Evolutionary conservation across 2,888 invertebrate genomes (phyloP).

Genomic region (Myathropa florea): DNA sequence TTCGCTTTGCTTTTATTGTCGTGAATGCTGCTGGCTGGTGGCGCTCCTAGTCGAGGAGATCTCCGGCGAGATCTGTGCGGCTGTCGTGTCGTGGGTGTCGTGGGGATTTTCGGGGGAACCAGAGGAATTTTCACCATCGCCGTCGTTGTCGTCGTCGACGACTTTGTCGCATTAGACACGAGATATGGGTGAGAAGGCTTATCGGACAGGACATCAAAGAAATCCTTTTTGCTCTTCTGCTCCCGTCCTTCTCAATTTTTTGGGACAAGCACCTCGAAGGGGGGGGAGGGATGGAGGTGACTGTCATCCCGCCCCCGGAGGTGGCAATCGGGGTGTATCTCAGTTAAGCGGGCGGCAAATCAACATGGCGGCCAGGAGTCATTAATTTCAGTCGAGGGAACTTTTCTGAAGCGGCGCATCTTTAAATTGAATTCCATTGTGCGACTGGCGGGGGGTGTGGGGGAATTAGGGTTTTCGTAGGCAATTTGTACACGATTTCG

Average conservation of each 20-base stretch:
- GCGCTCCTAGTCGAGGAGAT: neutral
- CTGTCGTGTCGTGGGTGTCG: slow-evolving; percentile 12
- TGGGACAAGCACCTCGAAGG: neutral
- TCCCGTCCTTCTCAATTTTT: neutral
- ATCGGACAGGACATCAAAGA: slow-evolving; percentile 69
- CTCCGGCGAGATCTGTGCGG: slow-evolving; percentile 30
- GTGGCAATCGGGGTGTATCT: slow-evolving; percentile 44
- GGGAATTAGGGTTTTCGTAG: slow-evolving; percentile 51
- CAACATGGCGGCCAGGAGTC: slow-evolving; percentile 50
- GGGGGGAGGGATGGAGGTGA: neutral
- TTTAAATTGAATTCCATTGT: slow-evolving; percentile 62
- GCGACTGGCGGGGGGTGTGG: neutral
- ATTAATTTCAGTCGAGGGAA: slow-evolving; percentile 66
- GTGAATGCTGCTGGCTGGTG: neutral
- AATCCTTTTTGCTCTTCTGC: slow-evolving; percentile 50
- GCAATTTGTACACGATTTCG: no score
- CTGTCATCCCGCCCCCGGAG: slow-evolving; percentile 42
- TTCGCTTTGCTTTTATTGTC: slow-evolving; percentile 59
- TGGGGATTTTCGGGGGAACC: slow-evolving; percentile 21
- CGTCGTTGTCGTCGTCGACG: no score
- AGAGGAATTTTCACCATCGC: slow-evolving; percentile 47
- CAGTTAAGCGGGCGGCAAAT: slow-evolving; percentile 47
- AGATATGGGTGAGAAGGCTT: slow-evolving; percentile 69
- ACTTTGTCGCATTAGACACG: slow-evolving; percentile 63
- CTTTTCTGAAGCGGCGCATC: slow-evolving; percentile 12